Percentiles rank a stretch among this genome's conserved stretches.
phyloP scores from a whole-genome alignment of 2,797 vertebrate genomes.

The Calcarius lapponicus region DNA sequence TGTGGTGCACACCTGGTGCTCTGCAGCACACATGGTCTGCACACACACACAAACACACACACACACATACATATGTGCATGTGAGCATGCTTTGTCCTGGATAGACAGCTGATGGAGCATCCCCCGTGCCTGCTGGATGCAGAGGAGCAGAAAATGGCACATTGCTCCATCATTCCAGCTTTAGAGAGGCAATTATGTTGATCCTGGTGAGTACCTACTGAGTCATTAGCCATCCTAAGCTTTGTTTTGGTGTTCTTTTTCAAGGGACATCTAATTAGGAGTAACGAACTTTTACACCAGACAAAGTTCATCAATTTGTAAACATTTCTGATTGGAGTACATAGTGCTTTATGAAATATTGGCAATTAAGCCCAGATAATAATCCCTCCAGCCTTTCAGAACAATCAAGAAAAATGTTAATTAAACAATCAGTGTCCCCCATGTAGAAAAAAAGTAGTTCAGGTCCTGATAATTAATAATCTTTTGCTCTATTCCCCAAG shows the following conservation, averaged over 20 bases:
- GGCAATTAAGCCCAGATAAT: slow-evolving; percentile 23
- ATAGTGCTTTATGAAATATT: slow-evolving; percentile 25
- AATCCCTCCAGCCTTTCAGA: not conserved
- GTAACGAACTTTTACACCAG: slow-evolving; percentile 6
- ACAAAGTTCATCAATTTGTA: slow-evolving; percentile 23
- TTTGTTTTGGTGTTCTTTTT: not conserved
- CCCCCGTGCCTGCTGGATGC: not conserved
- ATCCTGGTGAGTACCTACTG: not conserved
- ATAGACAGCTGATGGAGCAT: not conserved
- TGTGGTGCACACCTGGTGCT: not conserved
- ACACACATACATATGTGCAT: fast-evolving
- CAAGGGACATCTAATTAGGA: slow-evolving; percentile 38
- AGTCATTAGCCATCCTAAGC: not conserved
- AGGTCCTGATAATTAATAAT: slow-evolving; percentile 11
- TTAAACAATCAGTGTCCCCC: slow-evolving; percentile 27
- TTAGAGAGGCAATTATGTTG: not conserved
- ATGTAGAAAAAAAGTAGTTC: not conserved
- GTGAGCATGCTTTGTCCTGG: fast-evolving
- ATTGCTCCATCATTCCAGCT: not conserved
- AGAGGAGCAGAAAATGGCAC: not conserved
- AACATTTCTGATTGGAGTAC: not conserved
- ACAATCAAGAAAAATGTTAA: slow-evolving; percentile 34
- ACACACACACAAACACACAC: too few relatives aligned
- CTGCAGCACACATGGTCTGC: not conserved
- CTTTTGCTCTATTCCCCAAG: slow-evolving; percentile 5